A percentile compares a stretch with the other conserved stretches of the same genome.
phyloP scores from a whole-genome alignment of 2,888 invertebrate species.

The Danaus chrysippus region DNA sequence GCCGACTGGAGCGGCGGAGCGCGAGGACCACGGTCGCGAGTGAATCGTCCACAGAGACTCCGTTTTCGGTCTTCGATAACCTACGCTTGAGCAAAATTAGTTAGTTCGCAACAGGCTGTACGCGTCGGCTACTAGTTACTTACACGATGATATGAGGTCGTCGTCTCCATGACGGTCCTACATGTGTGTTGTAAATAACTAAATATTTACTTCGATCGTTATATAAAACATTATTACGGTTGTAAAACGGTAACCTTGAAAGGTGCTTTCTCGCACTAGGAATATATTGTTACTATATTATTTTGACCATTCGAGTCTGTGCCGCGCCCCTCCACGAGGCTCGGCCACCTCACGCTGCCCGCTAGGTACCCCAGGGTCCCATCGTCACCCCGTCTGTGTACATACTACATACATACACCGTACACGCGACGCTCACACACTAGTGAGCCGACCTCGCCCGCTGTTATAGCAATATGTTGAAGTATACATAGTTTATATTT shows the following conservation, averaged over 20 bases:
- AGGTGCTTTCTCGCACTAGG: background rate
- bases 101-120: background rate
- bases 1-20: background rate
- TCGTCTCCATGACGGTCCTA: background rate
- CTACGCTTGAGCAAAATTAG: background rate
- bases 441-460: constrained; percentile 22
- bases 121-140: background rate
- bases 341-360: too few species aligned
- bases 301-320: background rate
- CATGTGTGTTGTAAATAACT: constrained; percentile 4
- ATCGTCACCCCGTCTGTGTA: constrained; percentile 1
- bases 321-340: constrained; percentile 6
- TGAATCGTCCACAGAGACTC: background rate
- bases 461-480: constrained; percentile 29
- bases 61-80: background rate
- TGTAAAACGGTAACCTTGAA: constrained; percentile 3
- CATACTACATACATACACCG: constrained; percentile 7
- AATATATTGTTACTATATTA: background rate
- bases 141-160: background rate
- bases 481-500: constrained; percentile 25
- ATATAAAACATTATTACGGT: background rate
- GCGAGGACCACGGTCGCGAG: background rate
- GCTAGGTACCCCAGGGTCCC: too few species aligned
- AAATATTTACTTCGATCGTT: background rate
- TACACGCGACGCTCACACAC: constrained; percentile 1